Base-by-base conservation (phyloP, 2,113 vertebrate species). In the Chrysochloris asiatica region DNA sequence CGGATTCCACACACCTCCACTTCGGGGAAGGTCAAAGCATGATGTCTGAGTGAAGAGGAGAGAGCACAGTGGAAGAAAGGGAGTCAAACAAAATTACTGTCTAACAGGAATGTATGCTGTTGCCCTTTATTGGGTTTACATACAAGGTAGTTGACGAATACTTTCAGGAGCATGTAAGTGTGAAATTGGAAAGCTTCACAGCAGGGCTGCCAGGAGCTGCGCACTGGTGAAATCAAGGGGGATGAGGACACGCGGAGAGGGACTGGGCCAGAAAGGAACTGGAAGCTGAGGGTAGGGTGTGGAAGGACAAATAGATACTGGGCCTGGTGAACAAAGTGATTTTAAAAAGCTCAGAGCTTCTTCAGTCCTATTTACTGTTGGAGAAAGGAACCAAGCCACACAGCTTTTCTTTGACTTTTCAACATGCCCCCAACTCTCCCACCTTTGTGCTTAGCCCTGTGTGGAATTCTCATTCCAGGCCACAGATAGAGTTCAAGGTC, bases 141-240 rank as follows among this genome's bases (percentile, higher is more conserved):
- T 12, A 45, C 16, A 4, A 93, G 92, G 86, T 95, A 19, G 33
- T 95, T 97, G 91, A 85, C 48, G 52, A 93, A 93, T 81, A 95
- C 10, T 94, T 26, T 91, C 96, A 90, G 48, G 95, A 95, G 96
- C 96, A 77, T 48, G 80, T 90, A 22, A 16, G 96, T 96, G 97
- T 97, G 97, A 98, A 98, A 97, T 87, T 97, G 97, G 96, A 97
- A 97, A 83, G 92, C 0, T 1, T 21, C n/a, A 77, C 89, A 0
- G 84, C 63, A 54, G 48, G 61, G 77, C 87, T 8, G 93, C 86
- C 81, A 82, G 11, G 9, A 92, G 75, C 88, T 88, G 54, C 9
- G 33, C 92, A 26, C 93, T 13, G 22, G 83, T 0, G 1, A 76
- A 38, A 72, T 8, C 87, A 89, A 91, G 50, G 17, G 61, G 54